A percentile compares a stretch with the other conserved stretches of the same genome.
Conservation (phyloP, 53 echinoderm and acorn worm species). For the Paracentrotus lividus region DNA sequence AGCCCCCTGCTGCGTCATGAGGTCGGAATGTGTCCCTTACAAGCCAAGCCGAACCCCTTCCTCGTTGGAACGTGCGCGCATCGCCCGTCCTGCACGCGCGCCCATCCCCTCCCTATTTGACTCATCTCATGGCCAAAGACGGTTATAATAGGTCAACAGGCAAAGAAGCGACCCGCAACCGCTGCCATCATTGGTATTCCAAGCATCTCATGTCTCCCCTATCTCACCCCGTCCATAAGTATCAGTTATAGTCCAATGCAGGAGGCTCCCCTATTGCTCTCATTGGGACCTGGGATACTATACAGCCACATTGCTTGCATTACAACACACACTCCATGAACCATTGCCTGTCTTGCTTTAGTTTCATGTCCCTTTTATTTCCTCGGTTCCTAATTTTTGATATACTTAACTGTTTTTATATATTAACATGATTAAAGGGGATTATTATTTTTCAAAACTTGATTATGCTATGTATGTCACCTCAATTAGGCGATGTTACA, state of each 20-base stretch:
- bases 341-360: background rate
- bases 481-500: too few relatives aligned
- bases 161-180: background rate
- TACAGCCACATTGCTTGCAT: slow-evolving; percentile 25
- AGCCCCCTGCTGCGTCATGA: slow-evolving; percentile 19
- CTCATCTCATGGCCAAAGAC: slow-evolving; percentile 31
- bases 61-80: background rate
- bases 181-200: slow-evolving; percentile 42
- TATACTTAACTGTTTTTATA: too few relatives aligned
- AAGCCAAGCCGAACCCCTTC: background rate
- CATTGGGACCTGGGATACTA: slow-evolving; percentile 12
- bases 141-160: background rate
- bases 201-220: background rate
- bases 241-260: background rate
- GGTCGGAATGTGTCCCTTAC: slow-evolving; percentile 6
- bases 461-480: too few relatives aligned
- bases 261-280: background rate
- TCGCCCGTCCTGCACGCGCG: background rate
- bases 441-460: too few relatives aligned
- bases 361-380: slow-evolving; percentile 1
- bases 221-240: background rate
- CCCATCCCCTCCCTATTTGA: too few relatives aligned
- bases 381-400: background rate
- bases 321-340: slow-evolving; percentile 28
- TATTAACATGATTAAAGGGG: too few relatives aligned